Evolutionary conservation across 1,140 invertebrate species (phyloP).

Genomic region (Macrobrachium nipponense): DNA sequence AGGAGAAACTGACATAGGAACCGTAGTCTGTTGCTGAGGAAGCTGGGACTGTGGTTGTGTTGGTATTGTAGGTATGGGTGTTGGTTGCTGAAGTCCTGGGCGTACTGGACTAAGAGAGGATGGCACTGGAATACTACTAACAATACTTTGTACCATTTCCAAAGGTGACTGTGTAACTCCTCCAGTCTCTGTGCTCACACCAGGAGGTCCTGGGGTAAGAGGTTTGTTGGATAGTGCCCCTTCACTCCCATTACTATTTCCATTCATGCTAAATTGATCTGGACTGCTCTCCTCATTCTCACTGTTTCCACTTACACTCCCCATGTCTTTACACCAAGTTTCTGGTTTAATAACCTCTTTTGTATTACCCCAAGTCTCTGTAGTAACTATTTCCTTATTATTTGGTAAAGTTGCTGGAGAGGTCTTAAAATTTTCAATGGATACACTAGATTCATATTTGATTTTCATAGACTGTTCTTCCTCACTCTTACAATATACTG

Average conservation of each 20-base stretch:
- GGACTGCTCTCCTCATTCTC: constrained; percentile 40
- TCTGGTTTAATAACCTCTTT: constrained; percentile 47
- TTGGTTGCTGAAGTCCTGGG: constrained; percentile 24
- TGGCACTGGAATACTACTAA: constrained; percentile 80
- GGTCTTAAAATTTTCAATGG: constrained; percentile 32
- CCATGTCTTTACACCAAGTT: constrained; percentile 28
- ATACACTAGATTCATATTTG: constrained; percentile 40
- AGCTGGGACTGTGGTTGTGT: constrained; percentile 65
- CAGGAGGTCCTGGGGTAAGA: constrained; percentile 59
- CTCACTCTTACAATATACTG: constrained; percentile 16
- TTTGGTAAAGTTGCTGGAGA: constrained; percentile 25
- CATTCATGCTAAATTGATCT: constrained; percentile 27
- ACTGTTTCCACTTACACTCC: constrained; percentile 19
- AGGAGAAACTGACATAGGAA: constrained; percentile 76
- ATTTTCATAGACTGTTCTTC: constrained; percentile 28
- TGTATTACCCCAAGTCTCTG: constrained; percentile 24
- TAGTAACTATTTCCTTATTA: constrained; percentile 42
- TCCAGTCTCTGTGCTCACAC: constrained; percentile 48
- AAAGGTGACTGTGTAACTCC: constrained; percentile 77
- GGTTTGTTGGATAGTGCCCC: constrained; percentile 55
- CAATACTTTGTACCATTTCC: constrained; percentile 84
- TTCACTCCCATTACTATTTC: constrained; percentile 20
- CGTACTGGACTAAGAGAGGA: constrained; percentile 46
- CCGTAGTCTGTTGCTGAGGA: constrained; percentile 71
- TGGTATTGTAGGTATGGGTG: constrained; percentile 68